phyloP scores from a whole-genome alignment of 2,888 invertebrate genomes.

The Chymomyza procnemis region DNA sequence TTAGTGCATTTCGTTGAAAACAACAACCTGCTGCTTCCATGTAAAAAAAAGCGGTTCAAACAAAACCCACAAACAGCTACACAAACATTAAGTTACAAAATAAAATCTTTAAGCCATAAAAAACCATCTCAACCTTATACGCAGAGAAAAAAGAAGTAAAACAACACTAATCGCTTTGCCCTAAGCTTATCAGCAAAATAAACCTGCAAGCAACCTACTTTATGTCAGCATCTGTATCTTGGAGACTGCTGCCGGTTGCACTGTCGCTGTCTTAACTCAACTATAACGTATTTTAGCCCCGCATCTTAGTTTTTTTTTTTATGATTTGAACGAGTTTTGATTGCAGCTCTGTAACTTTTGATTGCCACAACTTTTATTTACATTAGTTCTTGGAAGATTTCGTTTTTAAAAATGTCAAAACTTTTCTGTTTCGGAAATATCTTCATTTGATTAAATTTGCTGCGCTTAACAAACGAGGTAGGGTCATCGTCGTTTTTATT shows the following conservation, averaged over 20 bases:
- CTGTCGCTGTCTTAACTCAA: conserved; percentile 24
- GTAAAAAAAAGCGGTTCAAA: too few relatives aligned
- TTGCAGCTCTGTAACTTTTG: conserved; percentile 51
- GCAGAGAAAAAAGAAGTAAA: conserved; percentile 39
- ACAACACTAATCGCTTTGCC: conserved; percentile 59
- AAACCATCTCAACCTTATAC: conserved; percentile 61
- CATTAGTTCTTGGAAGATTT: conserved; percentile 37
- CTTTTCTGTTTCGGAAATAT: conserved; percentile 8
- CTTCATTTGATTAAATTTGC: conserved; percentile 38
- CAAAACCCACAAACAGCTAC: conserved; percentile 41
- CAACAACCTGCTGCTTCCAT: conserved; percentile 58
- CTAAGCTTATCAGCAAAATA: conserved; percentile 45
- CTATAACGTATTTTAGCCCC: not conserved
- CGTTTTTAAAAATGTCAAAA: not conserved
- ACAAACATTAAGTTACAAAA: conserved; percentile 71
- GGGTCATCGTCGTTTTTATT: not conserved
- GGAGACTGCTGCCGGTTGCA: conserved; percentile 41
- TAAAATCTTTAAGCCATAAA: conserved; percentile 68
- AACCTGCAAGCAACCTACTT: conserved; percentile 42
- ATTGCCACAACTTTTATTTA: conserved; percentile 54
- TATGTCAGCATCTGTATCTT: conserved; percentile 27
- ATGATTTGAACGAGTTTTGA: conserved; percentile 47
- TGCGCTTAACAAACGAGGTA: not conserved
- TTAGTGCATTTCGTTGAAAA: conserved; percentile 48
- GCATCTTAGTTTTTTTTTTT: conserved; percentile 16